Evolutionary conservation across 2,797 vertebrate species (phyloP).

Genomic region (Sebastes goodei): DNA sequence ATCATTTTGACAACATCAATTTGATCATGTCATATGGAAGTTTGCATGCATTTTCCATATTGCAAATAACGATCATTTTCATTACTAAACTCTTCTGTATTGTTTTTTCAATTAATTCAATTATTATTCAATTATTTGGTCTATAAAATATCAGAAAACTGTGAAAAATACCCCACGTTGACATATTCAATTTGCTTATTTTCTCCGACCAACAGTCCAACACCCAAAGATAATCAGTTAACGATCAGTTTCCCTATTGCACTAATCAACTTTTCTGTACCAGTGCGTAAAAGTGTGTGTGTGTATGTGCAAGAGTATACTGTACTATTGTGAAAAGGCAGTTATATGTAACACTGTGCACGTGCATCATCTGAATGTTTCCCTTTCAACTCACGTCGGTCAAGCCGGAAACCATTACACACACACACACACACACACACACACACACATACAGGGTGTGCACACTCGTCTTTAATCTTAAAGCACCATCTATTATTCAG

Average conservation of each 20-base stretch:
- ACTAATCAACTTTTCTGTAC: not conserved
- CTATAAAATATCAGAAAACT: not conserved
- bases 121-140: too few relatives aligned
- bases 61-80: not conserved
- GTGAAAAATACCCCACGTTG: not conserved
- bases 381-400: not conserved
- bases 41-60: not conserved
- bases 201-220: too few relatives aligned
- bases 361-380: not conserved
- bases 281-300: not conserved
- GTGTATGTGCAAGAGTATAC: not conserved
- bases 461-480: conserved; percentile 70
- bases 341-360: not conserved
- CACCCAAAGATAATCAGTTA: too few relatives aligned
- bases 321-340: not conserved
- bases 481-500: conserved; percentile 82
- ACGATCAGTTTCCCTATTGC: not conserved
- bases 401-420: conserved; percentile 1
- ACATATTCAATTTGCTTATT: too few relatives aligned
- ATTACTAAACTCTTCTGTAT: not conserved
- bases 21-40: not conserved
- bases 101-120: too few relatives aligned
- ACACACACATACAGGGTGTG: not conserved
- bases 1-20: not conserved
- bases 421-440: not conserved